Evolutionary conservation across 2,797 vertebrate genomes (phyloP).

Genomic region (Tolypeutes matacus): DNA sequence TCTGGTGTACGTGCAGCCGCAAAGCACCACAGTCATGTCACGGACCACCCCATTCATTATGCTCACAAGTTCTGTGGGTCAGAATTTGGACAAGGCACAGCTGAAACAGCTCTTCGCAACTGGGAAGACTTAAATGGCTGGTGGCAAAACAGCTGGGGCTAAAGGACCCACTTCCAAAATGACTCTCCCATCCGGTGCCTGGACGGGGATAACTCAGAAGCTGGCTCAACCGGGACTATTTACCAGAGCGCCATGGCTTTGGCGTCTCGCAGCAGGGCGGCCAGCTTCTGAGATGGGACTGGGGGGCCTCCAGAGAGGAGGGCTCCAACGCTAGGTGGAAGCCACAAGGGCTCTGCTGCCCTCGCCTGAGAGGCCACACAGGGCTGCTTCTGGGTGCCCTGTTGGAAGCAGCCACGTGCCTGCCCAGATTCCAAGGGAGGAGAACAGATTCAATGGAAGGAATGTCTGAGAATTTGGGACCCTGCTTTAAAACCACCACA

Average conservation of each 20-base stretch:
- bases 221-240: background rate
- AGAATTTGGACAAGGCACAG: background rate
- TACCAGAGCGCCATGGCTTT: background rate
- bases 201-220: background rate
- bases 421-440: background rate
- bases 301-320: background rate
- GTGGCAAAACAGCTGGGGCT: background rate
- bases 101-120: background rate
- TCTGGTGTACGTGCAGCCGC: no score
- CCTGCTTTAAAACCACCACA: background rate
- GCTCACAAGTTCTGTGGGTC: background rate
- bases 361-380: background rate
- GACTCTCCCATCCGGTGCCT: background rate
- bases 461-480: background rate
- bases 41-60: background rate
- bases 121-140: background rate
- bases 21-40: background rate
- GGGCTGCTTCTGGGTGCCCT: background rate
- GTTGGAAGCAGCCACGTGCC: background rate
- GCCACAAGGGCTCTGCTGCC: background rate
- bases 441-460: background rate
- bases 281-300: background rate
- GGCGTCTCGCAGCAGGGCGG: background rate
- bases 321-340: background rate
- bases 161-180: background rate